These are phyloP conservation scores for Papilio helenus DNA, from an alignment of 1,140 invertebrate species.

Conservation along the genomic window DNA sequence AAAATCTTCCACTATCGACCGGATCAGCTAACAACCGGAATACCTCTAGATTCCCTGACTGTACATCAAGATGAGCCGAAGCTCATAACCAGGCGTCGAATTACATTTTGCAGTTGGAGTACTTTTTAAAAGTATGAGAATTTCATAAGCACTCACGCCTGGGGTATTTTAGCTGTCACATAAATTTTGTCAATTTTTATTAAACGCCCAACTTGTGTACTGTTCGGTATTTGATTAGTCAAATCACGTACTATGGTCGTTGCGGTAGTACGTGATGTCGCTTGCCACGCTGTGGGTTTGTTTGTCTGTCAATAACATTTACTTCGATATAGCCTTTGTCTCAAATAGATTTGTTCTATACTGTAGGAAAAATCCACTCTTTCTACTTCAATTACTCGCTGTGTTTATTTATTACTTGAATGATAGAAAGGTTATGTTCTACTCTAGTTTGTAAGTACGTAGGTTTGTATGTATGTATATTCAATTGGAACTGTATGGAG, in stretches of 20 bases:
- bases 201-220: slow-evolving; percentile 5
- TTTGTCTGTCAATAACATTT: slow-evolving; percentile 27
- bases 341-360: slow-evolving; percentile 19
- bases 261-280: slow-evolving; percentile 33
- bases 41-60: too few species aligned
- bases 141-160: too few species aligned
- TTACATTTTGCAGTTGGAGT: too few species aligned
- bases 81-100: too few species aligned
- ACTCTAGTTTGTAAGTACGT: too few species aligned
- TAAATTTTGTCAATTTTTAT: slow-evolving; percentile 12
- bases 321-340: slow-evolving; percentile 7
- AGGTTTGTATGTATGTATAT: too few species aligned
- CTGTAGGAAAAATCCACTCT: background rate
- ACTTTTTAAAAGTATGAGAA: too few species aligned
- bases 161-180: background rate
- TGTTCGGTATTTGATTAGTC: slow-evolving; percentile 21
- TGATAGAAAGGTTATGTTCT: too few species aligned
- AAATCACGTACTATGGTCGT: slow-evolving; percentile 24
- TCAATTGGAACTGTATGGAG: too few species aligned
- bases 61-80: too few species aligned
- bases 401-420: background rate
- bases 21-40: too few species aligned
- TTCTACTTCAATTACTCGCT: background rate
- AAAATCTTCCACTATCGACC: too few species aligned
- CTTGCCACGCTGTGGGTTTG: background rate